Evolutionary conservation across 2,888 invertebrate genomes (phyloP).

Genomic region (Nephrotoma flavescens): DNA sequence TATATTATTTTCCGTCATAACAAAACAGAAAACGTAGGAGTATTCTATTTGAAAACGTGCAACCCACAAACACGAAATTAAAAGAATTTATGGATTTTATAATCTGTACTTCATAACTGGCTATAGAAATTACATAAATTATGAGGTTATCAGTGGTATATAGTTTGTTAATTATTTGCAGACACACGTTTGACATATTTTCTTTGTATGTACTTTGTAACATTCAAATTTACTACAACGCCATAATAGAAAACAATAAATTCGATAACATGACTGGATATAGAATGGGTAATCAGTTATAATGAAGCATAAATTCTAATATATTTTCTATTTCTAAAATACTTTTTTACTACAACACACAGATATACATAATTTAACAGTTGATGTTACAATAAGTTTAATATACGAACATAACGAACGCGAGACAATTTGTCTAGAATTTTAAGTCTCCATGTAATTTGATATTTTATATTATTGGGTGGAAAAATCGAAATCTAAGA

Average conservation of each 20-base stretch:
- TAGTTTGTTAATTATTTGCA: background rate
- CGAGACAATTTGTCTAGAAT: background rate
- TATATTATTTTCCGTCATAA: background rate
- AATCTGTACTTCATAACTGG: background rate
- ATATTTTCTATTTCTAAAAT: background rate
- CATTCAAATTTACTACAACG: background rate
- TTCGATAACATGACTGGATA: background rate
- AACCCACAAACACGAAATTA: background rate
- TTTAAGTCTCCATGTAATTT: background rate
- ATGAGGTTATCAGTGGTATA: background rate
- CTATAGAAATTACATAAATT: background rate
- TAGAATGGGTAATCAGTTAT: background rate
- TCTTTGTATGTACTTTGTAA: background rate
- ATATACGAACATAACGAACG: background rate
- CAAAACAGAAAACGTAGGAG: background rate
- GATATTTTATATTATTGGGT: background rate
- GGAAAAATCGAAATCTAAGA: background rate
- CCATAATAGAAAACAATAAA: background rate
- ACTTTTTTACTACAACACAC: background rate
- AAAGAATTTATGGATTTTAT: background rate
- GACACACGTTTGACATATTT: background rate
- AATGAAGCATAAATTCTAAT: background rate
- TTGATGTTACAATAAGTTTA: background rate
- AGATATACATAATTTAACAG: background rate
- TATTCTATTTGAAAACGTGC: background rate